These are phyloP conservation scores for Schrankia costaestrigalis DNA, from an alignment of 2,888 invertebrate species.

Conservation along the genomic window DNA sequence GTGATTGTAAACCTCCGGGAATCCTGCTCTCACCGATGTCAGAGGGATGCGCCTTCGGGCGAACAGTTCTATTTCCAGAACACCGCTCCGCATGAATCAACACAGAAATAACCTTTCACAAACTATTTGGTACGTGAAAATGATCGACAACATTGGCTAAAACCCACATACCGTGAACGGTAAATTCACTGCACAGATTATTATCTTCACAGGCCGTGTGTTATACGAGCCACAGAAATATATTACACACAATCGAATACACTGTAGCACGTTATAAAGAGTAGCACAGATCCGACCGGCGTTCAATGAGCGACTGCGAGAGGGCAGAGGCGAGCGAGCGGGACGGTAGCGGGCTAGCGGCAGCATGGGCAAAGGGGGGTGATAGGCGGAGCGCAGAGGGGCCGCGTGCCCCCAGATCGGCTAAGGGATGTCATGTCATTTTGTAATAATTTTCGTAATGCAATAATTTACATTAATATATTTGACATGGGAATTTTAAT, in stretches of 20 bases:
- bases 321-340: conserved; percentile 37
- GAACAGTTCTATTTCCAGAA: conserved; percentile 77
- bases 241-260: conserved; percentile 70
- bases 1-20: conserved; percentile 50
- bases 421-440: conserved; percentile 43
- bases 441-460: conserved; percentile 20
- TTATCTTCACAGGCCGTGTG: conserved; percentile 57
- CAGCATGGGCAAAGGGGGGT: conserved; percentile 35
- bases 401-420: conserved; percentile 27
- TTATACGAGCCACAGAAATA: conserved; percentile 57
- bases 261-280: conserved; percentile 49
- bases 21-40: conserved; percentile 55
- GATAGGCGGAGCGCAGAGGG: conserved; percentile 26
- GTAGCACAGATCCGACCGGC: conserved; percentile 61
- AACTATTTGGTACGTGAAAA: conserved; percentile 67
- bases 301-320: conserved; percentile 72
- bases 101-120: conserved; percentile 80
- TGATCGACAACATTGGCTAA: conserved; percentile 59
- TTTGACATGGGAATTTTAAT: no score
- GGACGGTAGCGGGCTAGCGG: conserved; percentile 38
- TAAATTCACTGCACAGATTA: conserved; percentile 71
- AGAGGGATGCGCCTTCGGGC: conserved; percentile 71
- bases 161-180: conserved; percentile 75
- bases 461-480: no score
- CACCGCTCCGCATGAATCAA: conserved; percentile 78